phyloP scores from a whole-genome alignment of 1,140 invertebrate genomes.

The Caenorhabditis tropicalis region DNA sequence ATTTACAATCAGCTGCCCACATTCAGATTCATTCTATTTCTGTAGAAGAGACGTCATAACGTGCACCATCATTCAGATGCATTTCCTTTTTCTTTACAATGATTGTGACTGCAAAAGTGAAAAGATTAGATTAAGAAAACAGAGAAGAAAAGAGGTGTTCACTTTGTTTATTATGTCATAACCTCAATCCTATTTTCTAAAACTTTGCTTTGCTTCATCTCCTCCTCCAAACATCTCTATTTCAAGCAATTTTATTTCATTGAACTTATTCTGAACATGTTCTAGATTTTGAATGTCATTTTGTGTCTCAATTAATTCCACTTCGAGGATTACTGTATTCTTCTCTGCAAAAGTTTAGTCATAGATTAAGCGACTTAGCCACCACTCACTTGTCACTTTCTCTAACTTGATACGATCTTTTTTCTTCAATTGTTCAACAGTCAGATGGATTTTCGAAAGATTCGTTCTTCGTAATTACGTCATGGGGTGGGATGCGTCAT shows the following conservation, averaged over 20 bases:
- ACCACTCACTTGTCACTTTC: slow-evolving; percentile 32
- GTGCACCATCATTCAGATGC: not conserved
- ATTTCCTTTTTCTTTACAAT: not conserved
- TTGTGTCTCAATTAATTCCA: not conserved
- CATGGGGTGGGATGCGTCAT: not conserved
- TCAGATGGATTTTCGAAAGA: slow-evolving; percentile 17
- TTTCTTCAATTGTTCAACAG: slow-evolving; percentile 1
- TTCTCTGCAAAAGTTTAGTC: not conserved
- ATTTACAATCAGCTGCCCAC: slow-evolving; percentile 26
- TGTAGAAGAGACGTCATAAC: not conserved
- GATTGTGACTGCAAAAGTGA: not conserved
- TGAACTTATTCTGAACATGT: too few species aligned
- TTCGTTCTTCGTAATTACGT: slow-evolving; percentile 13
- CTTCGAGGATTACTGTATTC: not conserved
- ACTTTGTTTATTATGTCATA: not conserved
- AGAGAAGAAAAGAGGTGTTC: not conserved
- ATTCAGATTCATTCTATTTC: slow-evolving; percentile 15
- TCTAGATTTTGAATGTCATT: too few species aligned
- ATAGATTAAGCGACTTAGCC: not conserved
- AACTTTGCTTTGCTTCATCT: not conserved
- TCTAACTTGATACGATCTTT: slow-evolving; percentile 29
- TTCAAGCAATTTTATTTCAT: too few species aligned
- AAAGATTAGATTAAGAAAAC: not conserved
- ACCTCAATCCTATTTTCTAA: not conserved
- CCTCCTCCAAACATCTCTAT: too few species aligned